These are phyloP conservation scores for Entomyzon cyanotis DNA, from an alignment of 2,113 vertebrate species.

Conservation along the genomic window DNA sequence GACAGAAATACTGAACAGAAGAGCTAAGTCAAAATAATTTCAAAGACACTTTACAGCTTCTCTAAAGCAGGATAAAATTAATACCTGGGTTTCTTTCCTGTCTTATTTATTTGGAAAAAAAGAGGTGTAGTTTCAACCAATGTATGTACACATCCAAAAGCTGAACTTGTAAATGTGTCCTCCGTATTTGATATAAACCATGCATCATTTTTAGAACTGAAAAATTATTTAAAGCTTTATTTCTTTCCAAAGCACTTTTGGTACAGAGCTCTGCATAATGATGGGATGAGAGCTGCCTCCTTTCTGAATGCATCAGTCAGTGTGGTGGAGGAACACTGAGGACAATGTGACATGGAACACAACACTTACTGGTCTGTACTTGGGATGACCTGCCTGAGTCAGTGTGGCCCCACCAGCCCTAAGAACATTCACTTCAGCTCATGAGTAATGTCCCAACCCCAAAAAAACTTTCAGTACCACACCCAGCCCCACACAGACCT, in stretches of 20 bases:
- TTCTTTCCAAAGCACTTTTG: neutral
- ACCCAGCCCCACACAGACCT: neutral
- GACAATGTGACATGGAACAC: neutral
- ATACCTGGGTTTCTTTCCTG: accelerated
- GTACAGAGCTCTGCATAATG: neutral
- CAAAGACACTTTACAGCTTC: neutral
- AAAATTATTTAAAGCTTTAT: neutral
- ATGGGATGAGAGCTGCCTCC: neutral
- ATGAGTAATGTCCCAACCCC: neutral
- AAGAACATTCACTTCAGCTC: neutral
- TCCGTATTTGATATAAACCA: neutral
- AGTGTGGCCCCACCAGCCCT: neutral
- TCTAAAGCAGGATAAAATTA: neutral
- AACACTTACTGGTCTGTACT: neutral
- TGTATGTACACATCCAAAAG: accelerated
- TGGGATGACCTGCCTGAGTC: neutral
- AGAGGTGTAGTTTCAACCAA: neutral
- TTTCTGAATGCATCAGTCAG: neutral
- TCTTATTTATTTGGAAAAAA: neutral
- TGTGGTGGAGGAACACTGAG: accelerated
- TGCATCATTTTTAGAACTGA: neutral
- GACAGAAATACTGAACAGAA: neutral
- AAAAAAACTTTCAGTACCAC: neutral
- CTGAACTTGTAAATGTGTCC: neutral
- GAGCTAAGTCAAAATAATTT: neutral